Evolutionary conservation across 2,113 vertebrate genomes (phyloP), one percentile per base, ranked within the genome.

Genomic region (Turnix velox): DNA sequence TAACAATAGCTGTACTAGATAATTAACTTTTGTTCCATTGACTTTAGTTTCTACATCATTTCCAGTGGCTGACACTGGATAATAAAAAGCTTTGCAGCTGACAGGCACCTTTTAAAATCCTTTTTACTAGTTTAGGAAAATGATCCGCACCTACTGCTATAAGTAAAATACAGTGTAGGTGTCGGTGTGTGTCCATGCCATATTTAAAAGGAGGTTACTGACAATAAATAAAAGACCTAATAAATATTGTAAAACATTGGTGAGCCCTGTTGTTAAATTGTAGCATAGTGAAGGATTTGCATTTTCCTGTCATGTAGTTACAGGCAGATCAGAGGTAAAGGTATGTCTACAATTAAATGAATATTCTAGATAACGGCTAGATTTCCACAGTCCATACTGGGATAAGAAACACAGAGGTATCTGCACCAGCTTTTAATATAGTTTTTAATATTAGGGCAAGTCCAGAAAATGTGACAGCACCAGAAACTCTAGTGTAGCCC

Each of bases 21-120:
- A 98, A 98, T 98, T 98, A 98, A 98, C 98, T 98, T 98, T 91
- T 97, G 91, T 98, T 97, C 95, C 97, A 96, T 97, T 96, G 96
- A 97, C 96, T 98, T 94, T 77, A 88, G 93, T 96, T 97, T 97
- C 97, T 97, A 97, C 80, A 90, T 92, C 94, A 98, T 97, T 97
- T 97, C 96, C 97, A 97, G 96, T 90, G 96, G 95, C 97, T 98
- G 97, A 92, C 88, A 95, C 62, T 24, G 39, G 94, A 90, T 87
- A 92, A 96, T 92, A 87, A 90, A 96, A 96, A 91, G 65, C 90
- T 95, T 92, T 71, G 30, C 75, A 79, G 83, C 88, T 92, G 90
- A 92, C 87, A 96, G 84, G 86, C 63, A 48, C 42, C 84, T 94
- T 95, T 96, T 86, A 88, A 95, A 95, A 84, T 46, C 40, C 42